Evolutionary conservation across 2,888 invertebrate genomes (phyloP), one percentile per base, ranked within the genome.

Genomic region (Eupithecia subumbrata): DNA sequence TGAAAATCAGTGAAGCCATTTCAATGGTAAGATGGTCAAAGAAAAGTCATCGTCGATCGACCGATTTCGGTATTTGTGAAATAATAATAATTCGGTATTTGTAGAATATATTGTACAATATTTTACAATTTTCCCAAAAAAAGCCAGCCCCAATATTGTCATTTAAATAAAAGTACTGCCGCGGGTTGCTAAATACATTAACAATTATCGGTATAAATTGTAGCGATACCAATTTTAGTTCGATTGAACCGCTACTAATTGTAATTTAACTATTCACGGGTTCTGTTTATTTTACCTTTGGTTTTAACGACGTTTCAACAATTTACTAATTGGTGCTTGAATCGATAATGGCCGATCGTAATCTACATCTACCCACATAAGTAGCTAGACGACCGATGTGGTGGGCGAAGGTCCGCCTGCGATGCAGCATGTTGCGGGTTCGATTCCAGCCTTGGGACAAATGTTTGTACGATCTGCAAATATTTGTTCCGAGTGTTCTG

Each of bases 221-320:
- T 60, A 25, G 60, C 25, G 12, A 5, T 22, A 56, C 56, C 22
- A 22, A 56, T 56, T 22, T 56, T 1, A 25, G 60, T 60, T 14
- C 25, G 25, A 25, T 60, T 14, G 22, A 22, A 60, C 60, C 11
- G 25, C 60, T 60, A 1, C 60, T 60, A 25, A 60, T 25, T 5
- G 22, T 60, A 60, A 60, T 60, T 60, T 60, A 60, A 60, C 25
- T 25, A 60, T 60, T 60, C 60, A 60, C 60, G 25, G 25, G 12
- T 14, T 22, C 5, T 25, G 22, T 25, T 4, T 18, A 48, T 48
- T 48, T n/a, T 22, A 56, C 52, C 22, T 56, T 56, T 60, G 14
- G 9, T 25, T 60, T 25, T 12, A 11, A 12, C 25, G 12, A 60
- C 22, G 14, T 60, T 60, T 25, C 12, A 25, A 5, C 25, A 14